Base-by-base conservation (phyloP, 2,888 invertebrate genomes). In the Lochmaea crataegi region DNA sequence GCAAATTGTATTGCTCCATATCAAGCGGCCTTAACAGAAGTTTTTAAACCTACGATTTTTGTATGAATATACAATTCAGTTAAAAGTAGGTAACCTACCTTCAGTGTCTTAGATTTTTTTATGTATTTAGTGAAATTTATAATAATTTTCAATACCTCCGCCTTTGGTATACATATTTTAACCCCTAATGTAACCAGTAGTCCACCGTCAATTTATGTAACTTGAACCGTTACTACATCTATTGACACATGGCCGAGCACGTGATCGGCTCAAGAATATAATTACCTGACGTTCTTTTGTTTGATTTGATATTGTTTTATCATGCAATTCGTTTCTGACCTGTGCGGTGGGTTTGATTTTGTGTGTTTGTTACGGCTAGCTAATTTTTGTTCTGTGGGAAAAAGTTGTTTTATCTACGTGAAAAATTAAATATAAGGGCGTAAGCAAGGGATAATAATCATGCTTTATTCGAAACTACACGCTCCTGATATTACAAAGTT, bases 301-400 rank as follows among this genome's bases (percentile, higher is more conserved):
- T 84, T 84, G 85, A 84, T 85, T 85, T 85, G 84, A 85, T 85
- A 84, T 83, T 77, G 79, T 80, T 81, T 76, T 77, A 77, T 79
- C 85, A 85, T 83, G 85, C 85, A 79, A 85, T 82, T 83, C 81
- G 81, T 82, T 75, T 75, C 70, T 77, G 58, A 60, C 64, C 67
- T 68, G 68, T 61, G 26, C 41, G n/a, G 38, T 58, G 58, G 57
- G 48, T 56, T 64, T 65, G 42, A 53, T 53, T 45, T 51, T 32
- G 42, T 60, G 48, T 71, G 56, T 7, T n/a, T 57, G 48, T 69
- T 68, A 12, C 26, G 32, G 26, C n/a, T 68, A 42, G 48, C 5
- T 60, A 63, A 63, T 42, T 12, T 63, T 41, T 11, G 12, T 18
- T 42, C 5, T 41, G 61, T 63, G 61, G 61, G 42, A 63, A 63